Conservation (phyloP, 2,113 vertebrate genomes). For the Lepidothrix coronata region DNA sequence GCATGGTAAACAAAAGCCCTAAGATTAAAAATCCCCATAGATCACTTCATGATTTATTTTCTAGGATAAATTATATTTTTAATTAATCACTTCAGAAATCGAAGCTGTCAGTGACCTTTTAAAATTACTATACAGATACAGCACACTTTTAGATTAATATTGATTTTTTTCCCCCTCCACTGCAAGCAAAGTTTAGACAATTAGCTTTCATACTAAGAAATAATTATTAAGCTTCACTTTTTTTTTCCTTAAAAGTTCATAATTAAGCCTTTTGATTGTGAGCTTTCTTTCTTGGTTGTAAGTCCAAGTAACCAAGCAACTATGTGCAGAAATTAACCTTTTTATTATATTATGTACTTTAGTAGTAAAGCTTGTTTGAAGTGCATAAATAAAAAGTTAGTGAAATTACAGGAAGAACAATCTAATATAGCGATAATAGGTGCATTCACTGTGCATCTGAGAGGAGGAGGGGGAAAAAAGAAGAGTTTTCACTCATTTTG, state of each 20-base stretch:
- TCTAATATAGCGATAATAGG: slow-evolving; percentile 84
- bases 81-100: slow-evolving; percentile 16
- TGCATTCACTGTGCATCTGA: slow-evolving; percentile 92
- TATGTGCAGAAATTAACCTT: slow-evolving; percentile 80
- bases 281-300: slow-evolving; percentile 1
- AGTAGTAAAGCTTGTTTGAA: slow-evolving; percentile 89
- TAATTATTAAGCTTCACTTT: neutral
- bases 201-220: neutral
- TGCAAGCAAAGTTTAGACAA: slow-evolving; percentile 1
- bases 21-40: slow-evolving; percentile 8
- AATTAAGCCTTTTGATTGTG: slow-evolving; percentile 14
- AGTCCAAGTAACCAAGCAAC: slow-evolving; percentile 64
- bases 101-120: slow-evolving; percentile 28
- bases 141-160: slow-evolving; percentile 11
- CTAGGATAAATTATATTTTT: slow-evolving; percentile 18
- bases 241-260: neutral
- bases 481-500: slow-evolving; percentile 92
- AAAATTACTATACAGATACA: slow-evolving; percentile 47
- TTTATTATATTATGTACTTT: slow-evolving; percentile 82
- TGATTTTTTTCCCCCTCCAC: slow-evolving; percentile 7
- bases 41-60: neutral
- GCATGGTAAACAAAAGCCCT: slow-evolving; percentile 10
- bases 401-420: slow-evolving; percentile 92
- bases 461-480: slow-evolving; percentile 75
- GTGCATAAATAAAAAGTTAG: slow-evolving; percentile 96